A percentile compares a stretch with the other conserved stretches of the same genome.
These are phyloP conservation scores for Metaphire vulgaris DNA, from an alignment of 1,140 invertebrate species.

Conservation along the genomic window DNA sequence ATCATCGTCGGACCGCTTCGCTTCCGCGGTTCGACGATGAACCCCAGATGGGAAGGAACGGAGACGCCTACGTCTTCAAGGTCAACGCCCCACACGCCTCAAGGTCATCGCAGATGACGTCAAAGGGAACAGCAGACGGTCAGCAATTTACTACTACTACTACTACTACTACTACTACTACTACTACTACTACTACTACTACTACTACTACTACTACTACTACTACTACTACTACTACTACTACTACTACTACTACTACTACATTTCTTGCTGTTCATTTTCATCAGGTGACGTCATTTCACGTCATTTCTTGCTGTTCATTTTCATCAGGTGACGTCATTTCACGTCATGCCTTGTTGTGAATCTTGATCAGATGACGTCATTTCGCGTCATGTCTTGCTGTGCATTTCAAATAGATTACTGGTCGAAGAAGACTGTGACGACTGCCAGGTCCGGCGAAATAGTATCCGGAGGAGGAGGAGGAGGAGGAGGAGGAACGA, in stretches of 20 bases:
- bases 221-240: slow-evolving; percentile 3
- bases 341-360: background rate
- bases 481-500: no score
- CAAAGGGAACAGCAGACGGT: background rate
- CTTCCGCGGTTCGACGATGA: no score
- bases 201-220: slow-evolving; percentile 1
- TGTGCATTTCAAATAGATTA: background rate
- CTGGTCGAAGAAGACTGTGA: background rate
- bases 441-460: background rate
- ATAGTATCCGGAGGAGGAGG: background rate
- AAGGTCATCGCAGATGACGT: background rate
- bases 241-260: slow-evolving; percentile 2
- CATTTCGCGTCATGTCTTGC: background rate
- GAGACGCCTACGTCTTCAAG: no score
- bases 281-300: background rate
- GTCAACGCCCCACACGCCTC: no score
- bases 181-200: slow-evolving; percentile 2
- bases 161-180: slow-evolving; percentile 3
- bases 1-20: no score
- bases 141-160: background rate
- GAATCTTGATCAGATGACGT: background rate
- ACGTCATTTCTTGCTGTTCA: background rate
- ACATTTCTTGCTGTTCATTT: background rate
- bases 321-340: background rate
- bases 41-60: no score